Evolutionary conservation across 2,888 invertebrate genomes (phyloP), one percentile per base, ranked within the genome.

Genomic region (Baronia brevicornis): DNA sequence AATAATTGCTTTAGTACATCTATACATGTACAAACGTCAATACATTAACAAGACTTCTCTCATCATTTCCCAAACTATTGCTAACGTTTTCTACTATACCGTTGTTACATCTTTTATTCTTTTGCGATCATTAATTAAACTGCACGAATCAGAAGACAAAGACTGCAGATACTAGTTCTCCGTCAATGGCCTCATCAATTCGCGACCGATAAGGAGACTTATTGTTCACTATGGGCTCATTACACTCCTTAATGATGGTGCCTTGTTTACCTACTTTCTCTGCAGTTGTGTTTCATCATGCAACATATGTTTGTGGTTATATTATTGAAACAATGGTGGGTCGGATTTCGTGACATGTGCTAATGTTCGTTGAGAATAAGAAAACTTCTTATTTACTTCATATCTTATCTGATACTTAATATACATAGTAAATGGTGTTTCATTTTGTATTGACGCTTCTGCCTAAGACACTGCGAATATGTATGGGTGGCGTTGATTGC

Each of bases 241-340:
- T 56, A 54, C 51, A 44, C 41, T 54, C 55, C 51, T 48, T 61
- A 60, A 63, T 53, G 54, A 48, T 43, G 46, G 27, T 39, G 49
- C 40, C 48, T 59, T 50, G 58, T 63, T 59, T 62, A 52, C 54
- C 48, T 47, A 66, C 67, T 69, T 67, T 69, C 63, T 54, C 63
- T 43, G 29, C 27, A 41, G 39, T 44, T 54, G 48, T 46, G 42
- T 55, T n/a, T 52, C 31, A 46, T 57, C 62, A 63, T 58, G 67
- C 60, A 61, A 64, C 44, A 40, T 38, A 40, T 46, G 46, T 31
- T 33, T 29, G 34, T 30, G 49, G 42, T 43, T 50, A 43, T 38
- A 29, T 31, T 35, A 26, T 42, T 44, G 49, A 57, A 43, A 67
- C 66, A 67, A 68, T 66, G 48, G 54, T 53, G 44, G 49, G 56